These are phyloP conservation scores for Yponomeuta plumbellus DNA, from an alignment of 2,888 invertebrate species.

Conservation along the genomic window DNA sequence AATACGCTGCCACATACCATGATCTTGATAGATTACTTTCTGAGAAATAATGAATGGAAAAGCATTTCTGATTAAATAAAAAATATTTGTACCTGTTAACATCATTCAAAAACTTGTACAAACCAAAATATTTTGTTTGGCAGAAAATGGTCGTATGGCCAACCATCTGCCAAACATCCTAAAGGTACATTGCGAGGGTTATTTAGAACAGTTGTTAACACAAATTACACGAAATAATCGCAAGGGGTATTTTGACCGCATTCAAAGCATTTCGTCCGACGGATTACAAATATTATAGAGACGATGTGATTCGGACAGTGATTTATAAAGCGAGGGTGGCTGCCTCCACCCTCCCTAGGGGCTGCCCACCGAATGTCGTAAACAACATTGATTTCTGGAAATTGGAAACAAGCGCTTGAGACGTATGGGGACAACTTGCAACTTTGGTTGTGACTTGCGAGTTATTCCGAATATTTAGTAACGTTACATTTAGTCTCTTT, in stretches of 20 bases:
- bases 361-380: constrained; percentile 16
- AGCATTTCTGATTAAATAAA: no score
- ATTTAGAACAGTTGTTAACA: background rate
- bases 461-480: no score
- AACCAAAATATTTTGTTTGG: no score
- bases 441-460: background rate
- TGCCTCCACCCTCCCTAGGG: constrained; percentile 58
- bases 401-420: constrained; percentile 19
- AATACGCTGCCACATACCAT: no score
- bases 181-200: background rate
- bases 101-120: no score
- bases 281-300: constrained; percentile 69
- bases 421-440: background rate
- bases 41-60: no score
- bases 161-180: background rate
- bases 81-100: no score
- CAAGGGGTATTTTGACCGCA: constrained; percentile 23
- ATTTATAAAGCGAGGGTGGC: constrained; percentile 72
- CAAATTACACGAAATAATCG: background rate
- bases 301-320: constrained; percentile 71
- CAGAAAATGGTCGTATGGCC: no score
- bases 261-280: constrained; percentile 46
- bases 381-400: constrained; percentile 71
- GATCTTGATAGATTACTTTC: no score
- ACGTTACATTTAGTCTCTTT: no score